Evolutionary conservation across 2,113 vertebrate genomes (phyloP).

Genomic region (Hiodon tergisus): DNA sequence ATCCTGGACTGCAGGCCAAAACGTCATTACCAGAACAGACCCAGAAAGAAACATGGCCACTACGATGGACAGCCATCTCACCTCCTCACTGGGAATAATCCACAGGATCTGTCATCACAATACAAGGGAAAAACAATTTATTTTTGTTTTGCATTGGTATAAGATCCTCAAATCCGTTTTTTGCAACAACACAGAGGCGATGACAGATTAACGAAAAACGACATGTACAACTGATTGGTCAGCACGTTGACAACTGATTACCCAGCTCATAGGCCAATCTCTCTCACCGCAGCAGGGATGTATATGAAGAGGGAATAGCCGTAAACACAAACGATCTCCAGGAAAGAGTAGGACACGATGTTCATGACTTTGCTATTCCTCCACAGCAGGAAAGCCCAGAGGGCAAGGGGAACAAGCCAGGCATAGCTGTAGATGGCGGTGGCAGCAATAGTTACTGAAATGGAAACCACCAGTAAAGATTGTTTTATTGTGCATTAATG

Average conservation of each 20-base stretch:
- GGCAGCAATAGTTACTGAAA: conserved; percentile 87
- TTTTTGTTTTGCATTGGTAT: neutral
- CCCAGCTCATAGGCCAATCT: neutral
- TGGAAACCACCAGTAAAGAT: conserved; percentile 7
- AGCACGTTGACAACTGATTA: too few relatives aligned
- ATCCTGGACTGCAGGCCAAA: conserved; percentile 89
- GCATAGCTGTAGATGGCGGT: conserved; percentile 87
- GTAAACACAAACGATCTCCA: conserved; percentile 93
- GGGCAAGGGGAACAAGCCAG: conserved; percentile 84
- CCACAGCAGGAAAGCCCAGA: conserved; percentile 93
- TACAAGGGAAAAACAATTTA: conserved; percentile 10
- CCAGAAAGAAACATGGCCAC: conserved; percentile 85
- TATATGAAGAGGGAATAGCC: conserved; percentile 93
- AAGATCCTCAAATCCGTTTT: neutral
- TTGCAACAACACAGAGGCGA: too few relatives aligned
- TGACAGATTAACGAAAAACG: neutral
- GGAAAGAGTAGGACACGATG: conserved; percentile 86
- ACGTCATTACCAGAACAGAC: conserved; percentile 84
- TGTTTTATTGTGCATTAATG: neutral
- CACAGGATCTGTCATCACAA: conserved; percentile 73
- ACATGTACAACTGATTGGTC: too few relatives aligned
- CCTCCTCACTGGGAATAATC: conserved; percentile 72
- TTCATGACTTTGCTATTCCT: conserved; percentile 85
- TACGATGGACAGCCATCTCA: conserved; percentile 78
- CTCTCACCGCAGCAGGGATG: conserved; percentile 87